Percentiles rank a stretch among this genome's conserved stretches.
Conservation (phyloP, 2,113 vertebrate genomes). For the Hippocampus comes region DNA sequence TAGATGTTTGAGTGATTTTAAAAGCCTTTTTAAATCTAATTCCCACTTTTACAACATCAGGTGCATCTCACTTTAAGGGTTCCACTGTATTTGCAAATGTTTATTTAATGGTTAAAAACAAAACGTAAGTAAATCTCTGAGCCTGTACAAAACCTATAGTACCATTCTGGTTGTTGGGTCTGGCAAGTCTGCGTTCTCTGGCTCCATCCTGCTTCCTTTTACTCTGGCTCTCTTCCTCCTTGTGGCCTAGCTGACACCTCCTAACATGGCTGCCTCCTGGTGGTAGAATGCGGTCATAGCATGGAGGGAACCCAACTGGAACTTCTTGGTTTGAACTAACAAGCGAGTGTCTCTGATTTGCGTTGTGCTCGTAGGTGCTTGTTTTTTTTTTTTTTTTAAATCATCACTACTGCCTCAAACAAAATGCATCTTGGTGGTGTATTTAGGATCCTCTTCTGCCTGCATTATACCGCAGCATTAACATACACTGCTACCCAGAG, state of each 20-base stretch:
- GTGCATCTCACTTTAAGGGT: not conserved
- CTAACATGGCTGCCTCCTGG: slow-evolving; percentile 45
- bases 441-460: slow-evolving; percentile 12
- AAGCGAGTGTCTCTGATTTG: not conserved
- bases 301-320: not conserved
- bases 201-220: slow-evolving; percentile 23
- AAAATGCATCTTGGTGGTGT: slow-evolving; percentile 23
- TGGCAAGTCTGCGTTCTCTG: slow-evolving; percentile 10
- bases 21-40: not conserved
- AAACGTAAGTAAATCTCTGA: not conserved
- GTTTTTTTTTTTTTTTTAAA: not conserved
- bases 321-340: slow-evolving; percentile 1
- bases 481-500: not conserved
- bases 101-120: not conserved
- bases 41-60: not conserved
- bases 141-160: slow-evolving; percentile 19
- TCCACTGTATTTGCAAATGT: slow-evolving; percentile 1
- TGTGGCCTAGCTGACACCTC: slow-evolving; percentile 77
- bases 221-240: slow-evolving; percentile 59
- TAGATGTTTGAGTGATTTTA: not conserved
- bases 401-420: not conserved
- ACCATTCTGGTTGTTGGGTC: slow-evolving; percentile 29
- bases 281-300: slow-evolving; percentile 31
- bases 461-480: slow-evolving; percentile 22
- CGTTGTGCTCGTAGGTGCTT: slow-evolving; percentile 4